Percentiles rank a stretch among this genome's conserved stretches.
These are phyloP conservation scores for Istiophorus platypterus DNA, from an alignment of 2,113 vertebrate genomes.

Conservation along the genomic window DNA sequence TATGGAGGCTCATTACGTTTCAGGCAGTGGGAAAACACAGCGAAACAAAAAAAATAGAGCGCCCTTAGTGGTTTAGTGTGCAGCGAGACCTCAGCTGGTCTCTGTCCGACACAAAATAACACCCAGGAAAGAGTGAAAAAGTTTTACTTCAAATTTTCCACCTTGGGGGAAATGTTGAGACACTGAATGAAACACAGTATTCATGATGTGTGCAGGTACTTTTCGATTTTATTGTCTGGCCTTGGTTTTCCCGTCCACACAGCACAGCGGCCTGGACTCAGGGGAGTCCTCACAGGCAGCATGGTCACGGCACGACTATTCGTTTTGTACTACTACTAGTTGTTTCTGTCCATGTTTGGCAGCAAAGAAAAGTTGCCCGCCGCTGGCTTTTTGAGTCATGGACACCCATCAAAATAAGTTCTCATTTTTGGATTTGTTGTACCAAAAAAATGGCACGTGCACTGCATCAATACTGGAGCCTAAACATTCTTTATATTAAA, in stretches of 20 bases:
- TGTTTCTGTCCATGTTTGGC: constrained; percentile 22
- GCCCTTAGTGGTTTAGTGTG: not conserved
- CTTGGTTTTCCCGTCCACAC: not conserved
- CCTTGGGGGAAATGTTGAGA: not conserved
- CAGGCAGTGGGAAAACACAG: not conserved
- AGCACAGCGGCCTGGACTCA: not conserved
- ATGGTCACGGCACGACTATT: not conserved
- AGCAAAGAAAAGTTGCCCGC: not conserved
- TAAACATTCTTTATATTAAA: constrained; percentile 19
- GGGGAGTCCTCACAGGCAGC: not conserved
- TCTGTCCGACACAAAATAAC: constrained; percentile 6
- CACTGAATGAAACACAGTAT: constrained; percentile 34
- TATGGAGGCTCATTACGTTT: not conserved
- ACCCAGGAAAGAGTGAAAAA: not conserved
- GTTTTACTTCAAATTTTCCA: no score
- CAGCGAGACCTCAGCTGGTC: not conserved
- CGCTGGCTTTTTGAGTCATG: not conserved
- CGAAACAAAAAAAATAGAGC: not conserved
- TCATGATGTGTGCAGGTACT: not conserved
- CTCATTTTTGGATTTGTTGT: not conserved
- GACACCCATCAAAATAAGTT: not conserved
- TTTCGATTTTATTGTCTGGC: constrained; percentile 46
- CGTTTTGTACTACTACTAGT: not conserved
- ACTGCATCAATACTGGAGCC: constrained; percentile 11
- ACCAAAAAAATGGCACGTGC: constrained; percentile 25